A percentile compares a stretch with the other conserved stretches of the same genome.
Conservation (phyloP, 2,113 vertebrate species). For the Atherinomorus stipes region DNA sequence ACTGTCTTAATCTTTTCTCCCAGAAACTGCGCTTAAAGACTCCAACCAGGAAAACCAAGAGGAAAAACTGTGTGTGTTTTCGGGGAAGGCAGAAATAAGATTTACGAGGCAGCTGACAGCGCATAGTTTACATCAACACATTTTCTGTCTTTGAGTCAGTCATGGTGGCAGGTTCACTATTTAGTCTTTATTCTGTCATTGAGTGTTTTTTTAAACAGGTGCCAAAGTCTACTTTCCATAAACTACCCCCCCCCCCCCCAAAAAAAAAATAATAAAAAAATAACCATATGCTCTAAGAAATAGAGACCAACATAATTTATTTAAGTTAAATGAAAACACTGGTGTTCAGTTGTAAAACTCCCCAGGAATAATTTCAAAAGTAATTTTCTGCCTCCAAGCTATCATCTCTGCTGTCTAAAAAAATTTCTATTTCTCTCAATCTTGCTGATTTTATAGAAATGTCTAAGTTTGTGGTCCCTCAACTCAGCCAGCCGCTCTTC, state of each 20-base stretch:
- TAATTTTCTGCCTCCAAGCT: not conserved
- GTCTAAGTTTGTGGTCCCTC: not conserved
- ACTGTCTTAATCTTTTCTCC: conserved; percentile 13
- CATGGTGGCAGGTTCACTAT: too few relatives aligned
- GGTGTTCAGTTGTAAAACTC: not conserved
- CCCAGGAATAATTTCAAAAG: not conserved
- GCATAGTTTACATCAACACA: not conserved
- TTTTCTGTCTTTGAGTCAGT: not conserved
- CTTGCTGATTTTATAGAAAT: not conserved
- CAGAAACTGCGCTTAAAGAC: not conserved
- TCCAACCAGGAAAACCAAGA: too few relatives aligned
- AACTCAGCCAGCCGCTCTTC: not conserved
- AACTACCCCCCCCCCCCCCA: too few relatives aligned
- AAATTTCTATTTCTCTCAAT: not conserved
- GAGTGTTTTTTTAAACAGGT: not conserved
- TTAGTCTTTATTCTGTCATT: too few relatives aligned
- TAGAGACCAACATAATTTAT: not conserved
- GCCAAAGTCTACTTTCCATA: not conserved
- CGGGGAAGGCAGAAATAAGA: not conserved
- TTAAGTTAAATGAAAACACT: too few relatives aligned
- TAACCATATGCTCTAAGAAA: not conserved
- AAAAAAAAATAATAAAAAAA: too few relatives aligned
- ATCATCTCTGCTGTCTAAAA: not conserved
- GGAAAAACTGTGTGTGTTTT: too few relatives aligned
- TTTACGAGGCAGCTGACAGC: not conserved